These are phyloP conservation scores for Danio tinwini DNA, from an alignment of 2,797 vertebrate species.

Conservation along the genomic window DNA sequence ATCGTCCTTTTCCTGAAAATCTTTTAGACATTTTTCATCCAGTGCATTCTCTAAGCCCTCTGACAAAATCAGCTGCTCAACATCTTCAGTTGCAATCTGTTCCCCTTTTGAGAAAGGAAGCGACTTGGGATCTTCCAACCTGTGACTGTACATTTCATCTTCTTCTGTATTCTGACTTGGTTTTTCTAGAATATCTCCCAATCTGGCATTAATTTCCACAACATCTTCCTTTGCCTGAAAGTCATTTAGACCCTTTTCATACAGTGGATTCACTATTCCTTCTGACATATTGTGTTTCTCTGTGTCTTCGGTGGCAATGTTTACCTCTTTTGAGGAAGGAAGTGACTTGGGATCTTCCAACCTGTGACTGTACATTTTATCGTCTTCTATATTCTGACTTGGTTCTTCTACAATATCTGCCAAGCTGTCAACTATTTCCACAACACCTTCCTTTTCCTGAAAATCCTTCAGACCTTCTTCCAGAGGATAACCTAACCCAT, in stretches of 20 bases:
- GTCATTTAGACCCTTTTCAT: neutral
- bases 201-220: neutral
- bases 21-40: neutral
- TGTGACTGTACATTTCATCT: conserved; percentile 4
- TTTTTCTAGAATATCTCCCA: conserved; percentile 13
- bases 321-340: neutral
- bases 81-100: conserved; percentile 15
- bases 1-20: neutral
- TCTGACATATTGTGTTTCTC: conserved; percentile 19
- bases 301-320: conserved; percentile 5
- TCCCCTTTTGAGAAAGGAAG: neutral
- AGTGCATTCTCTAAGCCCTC: neutral
- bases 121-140: conserved; percentile 18
- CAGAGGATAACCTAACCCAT: neutral
- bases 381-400: neutral
- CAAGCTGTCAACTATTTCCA: neutral
- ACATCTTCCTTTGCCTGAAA: neutral
- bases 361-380: conserved; percentile 10
- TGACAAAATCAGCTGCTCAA: conserved; percentile 14
- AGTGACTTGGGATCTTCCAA: conserved; percentile 20
- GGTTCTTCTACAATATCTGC: conserved; percentile 10
- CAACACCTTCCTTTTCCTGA: neutral
- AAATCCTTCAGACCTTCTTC: neutral
- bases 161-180: neutral
- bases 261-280: neutral